Conservation (phyloP, 1,140 invertebrate genomes). For the Sogatella furcifera region DNA sequence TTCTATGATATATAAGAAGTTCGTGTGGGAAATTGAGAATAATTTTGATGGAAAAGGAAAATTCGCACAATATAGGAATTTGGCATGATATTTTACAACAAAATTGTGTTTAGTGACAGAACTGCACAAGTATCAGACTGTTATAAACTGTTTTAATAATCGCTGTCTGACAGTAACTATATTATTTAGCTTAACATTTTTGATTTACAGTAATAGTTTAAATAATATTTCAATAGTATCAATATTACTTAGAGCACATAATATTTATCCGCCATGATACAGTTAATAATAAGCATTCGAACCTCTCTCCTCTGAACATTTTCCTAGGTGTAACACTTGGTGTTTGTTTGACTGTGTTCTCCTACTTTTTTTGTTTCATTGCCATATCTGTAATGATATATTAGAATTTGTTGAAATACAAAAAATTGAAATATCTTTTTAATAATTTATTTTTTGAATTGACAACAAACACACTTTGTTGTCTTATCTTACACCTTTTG, state of each 20-base stretch:
- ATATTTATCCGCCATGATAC: conserved; percentile 20
- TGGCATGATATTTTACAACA: no score
- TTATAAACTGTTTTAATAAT: conserved; percentile 16
- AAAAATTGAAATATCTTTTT: neutral
- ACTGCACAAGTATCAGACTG: conserved; percentile 17
- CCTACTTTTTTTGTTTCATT: conserved; percentile 16
- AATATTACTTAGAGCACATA: conserved; percentile 21
- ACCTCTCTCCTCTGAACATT: conserved; percentile 12
- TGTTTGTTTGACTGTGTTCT: conserved; percentile 17
- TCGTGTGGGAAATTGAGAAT: neutral
- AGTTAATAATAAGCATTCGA: conserved; percentile 19
- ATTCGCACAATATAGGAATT: neutral
- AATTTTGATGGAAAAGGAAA: neutral
- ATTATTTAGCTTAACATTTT: conserved; percentile 22
- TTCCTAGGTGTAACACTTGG: conserved; percentile 23
- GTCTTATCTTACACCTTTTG: conserved; percentile 8
- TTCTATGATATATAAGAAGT: neutral
- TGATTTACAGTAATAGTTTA: conserved; percentile 24
- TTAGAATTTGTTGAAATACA: neutral
- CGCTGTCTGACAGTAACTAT: conserved; percentile 21
- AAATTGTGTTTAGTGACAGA: neutral
- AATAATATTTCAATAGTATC: conserved; percentile 24
- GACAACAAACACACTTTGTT: neutral
- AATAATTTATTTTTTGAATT: neutral
- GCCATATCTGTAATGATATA: conserved; percentile 16